phyloP scores from a whole-genome alignment of 2,888 invertebrate genomes.

The Zootermopsis nevadensis region DNA sequence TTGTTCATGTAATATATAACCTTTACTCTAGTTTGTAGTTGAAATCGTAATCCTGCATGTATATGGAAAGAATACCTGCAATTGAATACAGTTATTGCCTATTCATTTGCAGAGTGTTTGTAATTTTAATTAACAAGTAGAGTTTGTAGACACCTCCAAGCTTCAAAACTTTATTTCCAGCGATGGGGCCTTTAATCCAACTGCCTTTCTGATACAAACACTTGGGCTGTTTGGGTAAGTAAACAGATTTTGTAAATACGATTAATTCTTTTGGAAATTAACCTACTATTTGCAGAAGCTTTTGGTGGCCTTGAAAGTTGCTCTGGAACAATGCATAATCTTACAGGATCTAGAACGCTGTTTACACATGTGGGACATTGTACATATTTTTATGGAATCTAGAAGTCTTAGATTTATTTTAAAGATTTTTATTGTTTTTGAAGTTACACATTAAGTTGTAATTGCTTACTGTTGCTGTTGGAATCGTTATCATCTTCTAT shows the following conservation, averaged over 20 bases:
- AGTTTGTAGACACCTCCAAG: constrained; percentile 52
- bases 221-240: constrained; percentile 81
- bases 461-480: too few species aligned
- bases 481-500: too few species aligned
- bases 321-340: not conserved
- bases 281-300: not conserved
- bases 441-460: too few species aligned
- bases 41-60: constrained; percentile 9
- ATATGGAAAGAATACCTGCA: not conserved
- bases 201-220: constrained; percentile 78
- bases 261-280: constrained; percentile 3
- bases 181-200: constrained; percentile 75
- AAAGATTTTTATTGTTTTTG: not conserved
- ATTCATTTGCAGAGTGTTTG: constrained; percentile 19
- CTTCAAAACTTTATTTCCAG: constrained; percentile 72
- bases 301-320: not conserved
- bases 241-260: constrained; percentile 55
- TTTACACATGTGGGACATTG: too few species aligned
- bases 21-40: not conserved
- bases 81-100: not conserved
- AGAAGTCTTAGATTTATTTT: too few species aligned
- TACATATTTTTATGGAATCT: too few species aligned
- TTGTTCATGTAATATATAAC: not conserved
- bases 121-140: constrained; percentile 26
- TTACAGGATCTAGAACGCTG: not conserved